These are phyloP conservation scores for Antitype chi DNA, from an alignment of 2,888 invertebrate genomes.

Conservation along the genomic window DNA sequence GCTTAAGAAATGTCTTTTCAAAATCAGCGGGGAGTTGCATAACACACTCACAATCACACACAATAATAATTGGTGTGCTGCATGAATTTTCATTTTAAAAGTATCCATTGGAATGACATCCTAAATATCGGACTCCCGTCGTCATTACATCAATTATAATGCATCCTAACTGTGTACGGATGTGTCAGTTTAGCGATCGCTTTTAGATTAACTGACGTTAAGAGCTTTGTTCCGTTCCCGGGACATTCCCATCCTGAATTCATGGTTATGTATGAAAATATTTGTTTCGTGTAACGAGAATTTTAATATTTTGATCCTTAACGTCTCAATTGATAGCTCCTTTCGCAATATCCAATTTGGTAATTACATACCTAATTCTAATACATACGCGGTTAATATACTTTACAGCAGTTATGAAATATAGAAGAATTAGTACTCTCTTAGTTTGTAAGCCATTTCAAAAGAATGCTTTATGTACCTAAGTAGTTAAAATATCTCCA, in stretches of 20 bases:
- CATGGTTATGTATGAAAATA: slow-evolving; percentile 6
- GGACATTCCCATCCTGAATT: slow-evolving; percentile 18
- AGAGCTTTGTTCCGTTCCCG: slow-evolving; percentile 62
- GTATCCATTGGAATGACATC: not conserved
- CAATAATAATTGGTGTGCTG: not conserved
- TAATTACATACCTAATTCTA: not conserved
- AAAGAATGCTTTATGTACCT: not conserved
- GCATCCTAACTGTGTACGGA: slow-evolving; percentile 63
- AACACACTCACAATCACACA: not conserved
- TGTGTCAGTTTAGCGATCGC: slow-evolving; percentile 60
- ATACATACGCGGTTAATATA: not conserved
- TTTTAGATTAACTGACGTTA: slow-evolving; percentile 65
- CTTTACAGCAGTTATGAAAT: not conserved
- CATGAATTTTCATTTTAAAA: not conserved
- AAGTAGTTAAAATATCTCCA: slow-evolving; percentile 4
- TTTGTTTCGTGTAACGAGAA: not conserved
- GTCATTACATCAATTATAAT: slow-evolving; percentile 36
- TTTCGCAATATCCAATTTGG: not conserved
- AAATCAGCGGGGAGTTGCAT: not conserved
- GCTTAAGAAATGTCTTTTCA: not conserved
- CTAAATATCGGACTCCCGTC: slow-evolving; percentile 1
- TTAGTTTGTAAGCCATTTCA: not conserved
- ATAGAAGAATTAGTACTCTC: not conserved
- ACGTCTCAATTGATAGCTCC: not conserved
- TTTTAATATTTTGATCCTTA: not conserved